A percentile compares a stretch with the other conserved stretches of the same genome.
phyloP scores from a whole-genome alignment of 2,113 vertebrate genomes.

The Lichenostomus cassidix region DNA sequence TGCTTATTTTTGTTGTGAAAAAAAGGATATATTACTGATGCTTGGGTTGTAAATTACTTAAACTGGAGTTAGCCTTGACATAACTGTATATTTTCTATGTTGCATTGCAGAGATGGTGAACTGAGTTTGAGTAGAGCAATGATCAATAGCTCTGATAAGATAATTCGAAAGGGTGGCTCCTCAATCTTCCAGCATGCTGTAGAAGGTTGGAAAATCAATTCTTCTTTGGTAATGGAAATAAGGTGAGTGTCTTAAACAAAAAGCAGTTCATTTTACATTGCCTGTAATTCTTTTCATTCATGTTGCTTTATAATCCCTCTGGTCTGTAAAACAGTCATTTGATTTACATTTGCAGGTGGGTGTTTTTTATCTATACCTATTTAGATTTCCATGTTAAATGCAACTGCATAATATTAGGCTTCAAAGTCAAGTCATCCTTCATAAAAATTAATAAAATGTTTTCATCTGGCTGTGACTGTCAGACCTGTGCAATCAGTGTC shows the following conservation, averaged over 20 bases:
- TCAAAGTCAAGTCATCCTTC: background rate
- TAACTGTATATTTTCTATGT: slow-evolving; percentile 38
- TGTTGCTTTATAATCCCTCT: background rate
- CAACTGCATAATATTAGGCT: background rate
- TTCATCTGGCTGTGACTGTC: background rate
- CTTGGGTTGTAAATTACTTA: background rate
- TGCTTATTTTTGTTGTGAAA: background rate
- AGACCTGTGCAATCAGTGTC: background rate
- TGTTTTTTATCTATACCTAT: background rate
- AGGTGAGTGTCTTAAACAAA: slow-evolving; percentile 76
- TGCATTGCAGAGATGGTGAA: slow-evolving; percentile 80
- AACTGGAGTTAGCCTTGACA: background rate
- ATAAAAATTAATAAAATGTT: background rate
- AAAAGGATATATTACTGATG: background rate
- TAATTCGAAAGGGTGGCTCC: slow-evolving; percentile 72
- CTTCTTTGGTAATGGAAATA: slow-evolving; percentile 84
- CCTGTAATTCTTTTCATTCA: background rate
- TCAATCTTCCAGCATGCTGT: slow-evolving; percentile 75
- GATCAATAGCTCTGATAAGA: slow-evolving; percentile 82
- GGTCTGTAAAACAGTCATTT: background rate
- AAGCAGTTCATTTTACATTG: background rate
- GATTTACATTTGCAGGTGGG: slow-evolving; percentile 8
- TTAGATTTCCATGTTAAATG: background rate
- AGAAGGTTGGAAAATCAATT: slow-evolving; percentile 85
- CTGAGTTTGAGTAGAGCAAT: slow-evolving; percentile 80